phyloP scores from a whole-genome alignment of 2,797 vertebrate genomes.

The Craterocephalus amniculus region DNA sequence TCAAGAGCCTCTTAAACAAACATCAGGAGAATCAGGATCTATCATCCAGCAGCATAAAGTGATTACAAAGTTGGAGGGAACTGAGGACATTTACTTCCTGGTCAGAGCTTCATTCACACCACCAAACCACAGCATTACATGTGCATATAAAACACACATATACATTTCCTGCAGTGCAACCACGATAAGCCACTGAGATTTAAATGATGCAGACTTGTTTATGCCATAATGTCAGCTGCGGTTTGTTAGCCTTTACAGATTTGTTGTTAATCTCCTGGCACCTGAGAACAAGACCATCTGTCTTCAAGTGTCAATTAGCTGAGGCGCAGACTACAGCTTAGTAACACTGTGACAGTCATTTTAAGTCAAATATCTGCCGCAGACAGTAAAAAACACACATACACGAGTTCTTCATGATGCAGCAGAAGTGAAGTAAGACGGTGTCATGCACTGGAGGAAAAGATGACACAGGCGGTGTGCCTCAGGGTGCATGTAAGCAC shows the following conservation, averaged over 20 bases:
- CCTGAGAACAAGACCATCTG: slow-evolving; percentile 66
- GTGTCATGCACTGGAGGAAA: not conserved
- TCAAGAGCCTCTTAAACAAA: not conserved
- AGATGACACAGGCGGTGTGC: not conserved
- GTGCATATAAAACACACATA: not conserved
- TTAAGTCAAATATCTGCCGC: not conserved
- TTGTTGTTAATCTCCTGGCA: slow-evolving; percentile 67
- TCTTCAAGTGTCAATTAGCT: slow-evolving; percentile 58
- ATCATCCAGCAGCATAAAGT: not conserved
- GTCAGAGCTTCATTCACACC: not conserved
- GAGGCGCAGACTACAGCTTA: slow-evolving; percentile 49
- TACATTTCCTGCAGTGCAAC: not conserved
- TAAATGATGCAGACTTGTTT: slow-evolving; percentile 23
- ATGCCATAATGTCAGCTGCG: slow-evolving; percentile 21
- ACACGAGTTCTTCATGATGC: not conserved
- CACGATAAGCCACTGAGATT: slow-evolving; percentile 17
- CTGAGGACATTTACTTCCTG: not conserved
- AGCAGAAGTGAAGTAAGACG: not conserved
- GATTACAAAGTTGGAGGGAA: not conserved
- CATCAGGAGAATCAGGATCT: not conserved
- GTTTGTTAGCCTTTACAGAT: slow-evolving; percentile 46
- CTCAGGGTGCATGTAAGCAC: not conserved
- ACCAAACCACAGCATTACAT: slow-evolving; percentile 1
- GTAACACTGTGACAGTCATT: not conserved
- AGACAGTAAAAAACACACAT: slow-evolving; percentile 1